Conservation (phyloP, 2,797 vertebrate species). For the Lagocephalus sceleratus region DNA sequence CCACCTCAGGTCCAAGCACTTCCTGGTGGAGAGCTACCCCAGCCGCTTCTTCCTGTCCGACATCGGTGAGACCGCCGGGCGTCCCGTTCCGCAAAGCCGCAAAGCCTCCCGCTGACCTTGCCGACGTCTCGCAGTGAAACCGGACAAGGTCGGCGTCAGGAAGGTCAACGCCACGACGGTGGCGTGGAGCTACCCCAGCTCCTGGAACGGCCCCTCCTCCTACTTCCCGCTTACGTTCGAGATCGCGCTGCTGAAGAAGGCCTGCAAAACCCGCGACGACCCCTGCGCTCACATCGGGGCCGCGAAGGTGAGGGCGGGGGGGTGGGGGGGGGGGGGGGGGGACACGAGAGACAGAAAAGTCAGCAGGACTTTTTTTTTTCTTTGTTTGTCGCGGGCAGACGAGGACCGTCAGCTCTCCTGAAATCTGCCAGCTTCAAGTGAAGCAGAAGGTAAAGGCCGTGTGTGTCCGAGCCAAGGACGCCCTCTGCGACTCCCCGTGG, state of each 20-base stretch:
- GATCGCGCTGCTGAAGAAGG: constrained; percentile 49
- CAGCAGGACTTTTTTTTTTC: not conserved
- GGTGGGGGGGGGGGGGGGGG: not conserved
- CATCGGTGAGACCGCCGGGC: constrained; percentile 65
- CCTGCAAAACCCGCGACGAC: constrained; percentile 31
- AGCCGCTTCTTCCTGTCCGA: constrained; percentile 63
- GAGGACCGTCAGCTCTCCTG: constrained; percentile 27
- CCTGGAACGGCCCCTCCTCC: constrained; percentile 72
- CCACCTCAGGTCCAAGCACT: constrained; percentile 48
- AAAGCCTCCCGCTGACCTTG: not conserved
- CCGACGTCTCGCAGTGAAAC: constrained; percentile 64
- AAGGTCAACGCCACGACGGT: constrained; percentile 50
- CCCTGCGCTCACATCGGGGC: constrained; percentile 22
- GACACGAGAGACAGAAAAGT: not conserved
- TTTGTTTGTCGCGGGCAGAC: too few species aligned
- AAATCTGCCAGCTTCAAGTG: constrained; percentile 46
- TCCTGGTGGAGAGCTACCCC: constrained; percentile 66
- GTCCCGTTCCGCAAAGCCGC: too few species aligned
- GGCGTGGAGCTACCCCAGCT: constrained; percentile 69
- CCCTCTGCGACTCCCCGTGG: constrained; percentile 70
- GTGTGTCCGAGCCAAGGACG: constrained; percentile 71
- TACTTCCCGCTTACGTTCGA: constrained; percentile 77
- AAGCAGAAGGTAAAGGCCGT: constrained; percentile 34
- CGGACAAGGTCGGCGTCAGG: constrained; percentile 60
- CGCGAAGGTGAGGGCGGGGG: constrained; percentile 58